These are phyloP conservation scores for Sinella curviseta DNA, from an alignment of 1,140 invertebrate species.

Conservation along the genomic window DNA sequence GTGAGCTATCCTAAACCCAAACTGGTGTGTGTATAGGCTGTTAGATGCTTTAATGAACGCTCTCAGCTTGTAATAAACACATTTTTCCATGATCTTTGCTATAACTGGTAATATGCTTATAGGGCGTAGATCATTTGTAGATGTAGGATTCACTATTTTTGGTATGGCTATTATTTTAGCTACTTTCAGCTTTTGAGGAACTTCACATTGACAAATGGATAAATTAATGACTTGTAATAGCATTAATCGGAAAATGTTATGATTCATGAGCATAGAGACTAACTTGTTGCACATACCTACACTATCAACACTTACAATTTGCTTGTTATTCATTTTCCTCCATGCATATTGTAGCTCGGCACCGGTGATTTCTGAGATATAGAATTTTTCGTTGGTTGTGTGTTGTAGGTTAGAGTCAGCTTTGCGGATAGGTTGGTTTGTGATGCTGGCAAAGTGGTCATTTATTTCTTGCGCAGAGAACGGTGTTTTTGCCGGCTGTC, in stretches of 20 bases:
- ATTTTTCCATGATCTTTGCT: not conserved
- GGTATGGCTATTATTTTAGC: not conserved
- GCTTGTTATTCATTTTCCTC: not conserved
- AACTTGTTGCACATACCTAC: not conserved
- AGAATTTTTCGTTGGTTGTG: not conserved
- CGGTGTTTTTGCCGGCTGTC: not conserved
- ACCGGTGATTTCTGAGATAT: not conserved
- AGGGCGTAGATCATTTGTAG: not conserved
- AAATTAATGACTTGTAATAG: not conserved
- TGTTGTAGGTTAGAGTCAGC: not conserved
- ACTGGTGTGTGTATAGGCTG: slow-evolving; percentile 3
- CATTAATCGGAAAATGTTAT: not conserved
- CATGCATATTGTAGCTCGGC: not conserved
- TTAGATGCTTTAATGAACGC: not conserved
- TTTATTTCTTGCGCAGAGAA: not conserved
- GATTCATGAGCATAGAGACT: not conserved
- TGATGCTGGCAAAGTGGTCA: too few species aligned
- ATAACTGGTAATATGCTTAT: not conserved
- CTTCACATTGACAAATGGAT: not conserved
- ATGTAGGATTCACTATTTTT: not conserved
- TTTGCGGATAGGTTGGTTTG: too few species aligned
- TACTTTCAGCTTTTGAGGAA: not conserved
- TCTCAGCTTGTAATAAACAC: not conserved
- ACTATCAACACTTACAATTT: not conserved
- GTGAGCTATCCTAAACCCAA: slow-evolving; percentile 28